Conservation (phyloP, 2,113 vertebrate genomes). For the Hippocampus abdominalis region DNA sequence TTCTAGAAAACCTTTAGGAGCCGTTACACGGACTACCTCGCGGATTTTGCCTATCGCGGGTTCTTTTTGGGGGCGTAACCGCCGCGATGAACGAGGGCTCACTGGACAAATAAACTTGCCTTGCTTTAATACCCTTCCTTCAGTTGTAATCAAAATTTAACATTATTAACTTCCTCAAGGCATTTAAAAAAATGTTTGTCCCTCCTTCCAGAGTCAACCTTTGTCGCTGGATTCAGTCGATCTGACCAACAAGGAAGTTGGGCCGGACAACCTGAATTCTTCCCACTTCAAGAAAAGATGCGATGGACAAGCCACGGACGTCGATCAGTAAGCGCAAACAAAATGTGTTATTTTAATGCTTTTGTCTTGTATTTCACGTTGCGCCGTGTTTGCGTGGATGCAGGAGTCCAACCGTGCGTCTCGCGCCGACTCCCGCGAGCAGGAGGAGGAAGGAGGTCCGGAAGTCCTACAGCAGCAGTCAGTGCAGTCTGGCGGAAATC, state of each 20-base stretch:
- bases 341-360: constrained; percentile 1
- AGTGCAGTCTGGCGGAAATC: constrained; percentile 60
- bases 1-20: too few relatives aligned
- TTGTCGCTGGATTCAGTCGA: constrained; percentile 5
- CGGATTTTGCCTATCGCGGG: too few relatives aligned
- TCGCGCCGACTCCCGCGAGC: constrained; percentile 5
- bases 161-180: too few relatives aligned
- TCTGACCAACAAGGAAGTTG: constrained; percentile 2
- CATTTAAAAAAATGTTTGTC: not conserved
- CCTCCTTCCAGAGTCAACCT: constrained; percentile 40
- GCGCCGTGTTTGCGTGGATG: too few relatives aligned
- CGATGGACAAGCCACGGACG: constrained; percentile 56
- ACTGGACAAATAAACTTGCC: too few relatives aligned
- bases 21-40: too few relatives aligned
- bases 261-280: constrained; percentile 16
- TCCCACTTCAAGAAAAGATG: constrained; percentile 40
- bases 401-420: not conserved
- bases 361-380: not conserved
- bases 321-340: constrained; percentile 69
- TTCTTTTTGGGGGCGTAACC: too few relatives aligned
- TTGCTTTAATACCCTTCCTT: too few relatives aligned
- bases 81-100: too few relatives aligned
- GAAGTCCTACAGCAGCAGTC: constrained; percentile 57
- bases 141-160: too few relatives aligned
- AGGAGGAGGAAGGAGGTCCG: rapidly evolving